Evolutionary conservation across 2,113 vertebrate genomes (phyloP).

Genomic region (Scophthalmus maximus): DNA sequence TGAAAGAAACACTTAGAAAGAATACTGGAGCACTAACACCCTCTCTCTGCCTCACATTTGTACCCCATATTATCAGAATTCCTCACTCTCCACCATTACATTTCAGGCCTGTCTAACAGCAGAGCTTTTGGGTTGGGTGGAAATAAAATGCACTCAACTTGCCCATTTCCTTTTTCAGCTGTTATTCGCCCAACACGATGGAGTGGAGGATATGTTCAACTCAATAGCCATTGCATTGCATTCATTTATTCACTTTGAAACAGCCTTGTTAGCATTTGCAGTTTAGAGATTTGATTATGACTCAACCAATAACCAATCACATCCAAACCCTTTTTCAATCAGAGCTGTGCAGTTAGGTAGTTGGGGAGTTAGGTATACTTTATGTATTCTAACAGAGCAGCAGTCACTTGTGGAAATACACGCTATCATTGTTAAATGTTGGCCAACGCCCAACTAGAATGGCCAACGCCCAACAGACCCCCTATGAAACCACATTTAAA

Average conservation of each 20-base stretch:
- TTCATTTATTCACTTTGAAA: neutral
- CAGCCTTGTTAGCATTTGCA: neutral
- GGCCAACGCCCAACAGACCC: too few species aligned
- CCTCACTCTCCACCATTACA: conserved; percentile 31
- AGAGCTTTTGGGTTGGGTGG: too few species aligned
- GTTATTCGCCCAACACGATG: neutral
- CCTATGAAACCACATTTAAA: too few species aligned
- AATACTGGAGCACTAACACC: conserved; percentile 6
- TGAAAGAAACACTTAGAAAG: conserved; percentile 34
- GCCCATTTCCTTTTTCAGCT: too few species aligned
- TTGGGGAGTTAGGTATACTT: too few species aligned
- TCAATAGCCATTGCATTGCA: neutral
- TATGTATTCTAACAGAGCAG: neutral
- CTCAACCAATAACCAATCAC: too few species aligned
- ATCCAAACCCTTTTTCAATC: too few species aligned
- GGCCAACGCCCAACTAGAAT: too few species aligned
- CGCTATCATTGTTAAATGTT: too few species aligned
- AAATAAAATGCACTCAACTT: too few species aligned
- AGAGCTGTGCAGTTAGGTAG: too few species aligned
- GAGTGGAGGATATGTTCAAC: neutral
- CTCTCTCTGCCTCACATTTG: conserved; percentile 32
- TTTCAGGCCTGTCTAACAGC: neutral
- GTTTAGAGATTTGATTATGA: neutral
- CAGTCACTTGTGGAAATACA: neutral
- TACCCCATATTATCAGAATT: conserved; percentile 20